Base-by-base conservation (phyloP, 2,113 vertebrate species). In the Glaucidium brasilianum region DNA sequence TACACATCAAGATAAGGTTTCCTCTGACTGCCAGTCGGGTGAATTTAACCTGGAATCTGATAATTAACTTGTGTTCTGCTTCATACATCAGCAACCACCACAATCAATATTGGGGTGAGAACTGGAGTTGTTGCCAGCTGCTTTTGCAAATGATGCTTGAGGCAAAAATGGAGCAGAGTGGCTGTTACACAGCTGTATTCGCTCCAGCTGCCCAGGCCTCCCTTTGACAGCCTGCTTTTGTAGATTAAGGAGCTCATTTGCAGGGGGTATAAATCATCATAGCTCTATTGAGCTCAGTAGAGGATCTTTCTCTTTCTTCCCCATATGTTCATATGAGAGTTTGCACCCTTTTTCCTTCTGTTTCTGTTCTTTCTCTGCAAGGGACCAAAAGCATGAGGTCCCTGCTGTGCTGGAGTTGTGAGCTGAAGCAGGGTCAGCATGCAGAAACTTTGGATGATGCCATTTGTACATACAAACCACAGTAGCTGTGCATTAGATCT, bases 51-150 rank as follows among this genome's bases (percentile, higher is more conserved):
- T 10, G 9, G 83, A 82, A 87, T 91, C 80, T 89, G 76, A 64
- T 85, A 56, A 95, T 89, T 92, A 93, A 67, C 75, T 88, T 47
- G 34, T 72, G 83, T 85, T 95, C 37, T 87, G 68, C 92, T 91
- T 85, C 27, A 15, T 78, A 53, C 81, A 45, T 79, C 89, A 83
- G 62, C 37, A 66, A 23, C 45, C 55, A 25, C 68, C 62, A 22
- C 8, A 41, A 26, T 88, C 91, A 41, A 47, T 71, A 29, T 0
- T 16, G 79, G 72, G 50, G 59, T 72, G 79, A 85, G 81, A 50
- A 39, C 1, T 1, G 53, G 74, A 60, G 41, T 22, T 75, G 78
- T 21, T 79, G 90, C 69, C 9, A 2, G 45, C 59, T 82, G 90
- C 58, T 90, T 88, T 79, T 76, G 78, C 55, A 58, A 90, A n/a